Evolutionary conservation across 1,140 invertebrate genomes (phyloP).

Genomic region (Monochamus saltuarius): DNA sequence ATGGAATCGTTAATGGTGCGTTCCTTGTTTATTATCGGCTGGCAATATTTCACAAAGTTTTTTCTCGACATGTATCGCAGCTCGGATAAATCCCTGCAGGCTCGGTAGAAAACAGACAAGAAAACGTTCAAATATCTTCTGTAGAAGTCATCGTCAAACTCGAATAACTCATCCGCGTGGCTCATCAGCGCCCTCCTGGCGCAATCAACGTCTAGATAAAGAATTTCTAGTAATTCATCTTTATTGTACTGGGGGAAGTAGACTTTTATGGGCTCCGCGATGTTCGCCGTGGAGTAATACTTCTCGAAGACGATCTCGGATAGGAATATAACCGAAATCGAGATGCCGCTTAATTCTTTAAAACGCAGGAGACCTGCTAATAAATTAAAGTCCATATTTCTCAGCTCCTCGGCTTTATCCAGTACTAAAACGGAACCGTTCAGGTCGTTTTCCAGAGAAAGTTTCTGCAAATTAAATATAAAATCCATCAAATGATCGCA

Average conservation of each 20-base stretch:
- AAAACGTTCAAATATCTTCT: slow-evolving; percentile 77
- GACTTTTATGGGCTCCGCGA: slow-evolving; percentile 71
- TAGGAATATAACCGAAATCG: slow-evolving; percentile 75
- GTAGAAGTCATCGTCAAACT: slow-evolving; percentile 66
- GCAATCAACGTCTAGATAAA: slow-evolving; percentile 56
- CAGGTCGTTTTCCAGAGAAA: slow-evolving; percentile 47
- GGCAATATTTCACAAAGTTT: slow-evolving; percentile 73
- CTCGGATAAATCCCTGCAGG: slow-evolving; percentile 79
- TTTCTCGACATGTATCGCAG: slow-evolving; percentile 69
- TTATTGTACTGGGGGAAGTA: slow-evolving; percentile 81
- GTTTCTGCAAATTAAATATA: slow-evolving; percentile 58
- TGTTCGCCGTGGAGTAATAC: slow-evolving; percentile 64
- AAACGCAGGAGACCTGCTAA: slow-evolving; percentile 70
- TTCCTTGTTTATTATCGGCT: slow-evolving; percentile 66
- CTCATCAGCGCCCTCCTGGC: slow-evolving; percentile 28
- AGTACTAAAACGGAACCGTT: slow-evolving; percentile 65
- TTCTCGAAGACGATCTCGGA: slow-evolving; percentile 80
- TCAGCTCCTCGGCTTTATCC: slow-evolving; percentile 76
- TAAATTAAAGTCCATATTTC: slow-evolving; percentile 71
- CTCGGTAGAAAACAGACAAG: slow-evolving; percentile 76
- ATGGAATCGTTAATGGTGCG: slow-evolving; percentile 62
- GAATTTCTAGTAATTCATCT: slow-evolving; percentile 74
- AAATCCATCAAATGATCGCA: slow-evolving; percentile 79
- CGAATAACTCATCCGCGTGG: slow-evolving; percentile 49
- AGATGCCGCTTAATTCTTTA: slow-evolving; percentile 69